These are phyloP conservation scores for Schizaphis graminum DNA, from an alignment of 2,888 invertebrate genomes.

Conservation along the genomic window DNA sequence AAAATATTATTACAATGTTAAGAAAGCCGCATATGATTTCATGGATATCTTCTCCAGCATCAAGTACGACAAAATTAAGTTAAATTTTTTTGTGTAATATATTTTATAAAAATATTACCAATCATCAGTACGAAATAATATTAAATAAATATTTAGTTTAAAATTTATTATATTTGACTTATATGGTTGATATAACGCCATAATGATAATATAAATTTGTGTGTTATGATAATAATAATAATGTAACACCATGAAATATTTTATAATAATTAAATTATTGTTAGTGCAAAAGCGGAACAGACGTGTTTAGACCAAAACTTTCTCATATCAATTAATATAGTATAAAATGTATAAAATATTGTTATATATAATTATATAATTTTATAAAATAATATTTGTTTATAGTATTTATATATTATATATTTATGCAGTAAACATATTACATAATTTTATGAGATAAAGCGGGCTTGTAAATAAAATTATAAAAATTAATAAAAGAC, in stretches of 20 bases:
- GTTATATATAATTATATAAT: background rate
- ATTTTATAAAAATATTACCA: background rate
- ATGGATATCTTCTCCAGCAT: background rate
- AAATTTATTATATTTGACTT: background rate
- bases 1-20: background rate
- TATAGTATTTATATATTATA: background rate
- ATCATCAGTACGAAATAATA: background rate
- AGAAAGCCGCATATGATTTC: background rate
- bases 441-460: background rate
- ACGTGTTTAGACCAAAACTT: background rate
- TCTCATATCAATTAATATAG: background rate
- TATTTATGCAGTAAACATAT: background rate
- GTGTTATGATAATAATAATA: background rate
- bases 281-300: background rate
- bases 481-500: constrained; percentile 72
- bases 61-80: background rate
- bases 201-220: background rate
- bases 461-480: background rate
- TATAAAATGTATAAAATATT: background rate
- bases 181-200: background rate
- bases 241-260: background rate
- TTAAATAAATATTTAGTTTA: background rate
- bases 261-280: background rate
- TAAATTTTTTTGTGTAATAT: background rate
- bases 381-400: background rate